Base-by-base conservation (phyloP, 1,140 invertebrate genomes). In the Ridgeia piscesae region DNA sequence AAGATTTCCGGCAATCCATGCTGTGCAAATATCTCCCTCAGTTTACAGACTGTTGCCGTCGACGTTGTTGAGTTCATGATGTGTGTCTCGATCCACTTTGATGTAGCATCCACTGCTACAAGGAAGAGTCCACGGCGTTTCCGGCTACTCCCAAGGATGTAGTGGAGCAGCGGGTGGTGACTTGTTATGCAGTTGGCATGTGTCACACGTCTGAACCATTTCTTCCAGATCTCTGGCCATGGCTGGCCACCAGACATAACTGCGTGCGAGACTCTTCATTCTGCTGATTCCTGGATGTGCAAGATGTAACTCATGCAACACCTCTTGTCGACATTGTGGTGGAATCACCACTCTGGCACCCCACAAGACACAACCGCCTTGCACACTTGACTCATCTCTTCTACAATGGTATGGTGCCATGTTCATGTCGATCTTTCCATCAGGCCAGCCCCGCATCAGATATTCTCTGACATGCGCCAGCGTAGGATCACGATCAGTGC, bases 401-500 rank as follows among this genome's bases (percentile, higher is more conserved):
- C 58, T 17, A 1, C 58, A 77, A 27, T 31, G 14, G 0, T 21
- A 77, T 31, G 0, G 58, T 31, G 58, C 58, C 58, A 77, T 27
- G 11, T 77, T 42, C 4, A n/a, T 42, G 42, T 42, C 58, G 58
- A 77, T 21, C 58, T 17, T 42, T 27, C n/a, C 58, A 21, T 77
- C 58, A 77, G 58, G 58, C 58, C 17, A 77, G 58, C 58, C 0
- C 11, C 58, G 58, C 58, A 77, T 77, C 58, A 77, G 58, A 21
- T 77, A 77, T 77, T 77, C 58, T 21, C 0, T 17, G 27, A 77
- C 58, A 77, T 1, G n/a, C n/a, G n/a, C n/a, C n/a, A n/a, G n/a
- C n/a, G n/a, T n/a, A n/a, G 58, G 58, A 77, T 77, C 58, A 31
- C 58, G 58, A 77, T 94, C 94, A 94, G 27, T 93, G 48, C 88